A percentile compares a stretch with the other conserved stretches of the same genome.
These are phyloP conservation scores for Yponomeuta malinellus DNA, from an alignment of 2,888 invertebrate genomes.

Conservation along the genomic window DNA sequence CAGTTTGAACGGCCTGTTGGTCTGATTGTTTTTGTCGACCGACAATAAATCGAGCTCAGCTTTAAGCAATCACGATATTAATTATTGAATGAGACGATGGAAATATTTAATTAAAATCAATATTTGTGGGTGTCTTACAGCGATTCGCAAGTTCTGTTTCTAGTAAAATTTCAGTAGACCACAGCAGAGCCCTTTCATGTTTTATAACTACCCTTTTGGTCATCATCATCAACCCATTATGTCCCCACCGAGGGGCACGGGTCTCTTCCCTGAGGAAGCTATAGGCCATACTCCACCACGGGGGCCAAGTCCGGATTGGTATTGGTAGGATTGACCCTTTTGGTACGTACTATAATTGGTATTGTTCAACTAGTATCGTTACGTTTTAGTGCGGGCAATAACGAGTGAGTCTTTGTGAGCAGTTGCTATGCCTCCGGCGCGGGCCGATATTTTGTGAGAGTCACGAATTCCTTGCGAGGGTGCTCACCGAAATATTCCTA, in stretches of 20 bases:
- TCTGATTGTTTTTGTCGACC: constrained; percentile 66
- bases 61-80: constrained; percentile 50
- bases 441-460: constrained; percentile 44
- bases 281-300: no score
- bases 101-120: constrained; percentile 12
- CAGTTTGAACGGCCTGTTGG: constrained; percentile 71
- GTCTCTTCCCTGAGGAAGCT: no score
- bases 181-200: no score
- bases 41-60: constrained; percentile 44
- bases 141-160: neutral
- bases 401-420: constrained; percentile 34
- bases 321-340: no score
- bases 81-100: constrained; percentile 34
- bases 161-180: neutral
- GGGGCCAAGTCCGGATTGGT: no score
- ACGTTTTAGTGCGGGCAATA: constrained; percentile 16
- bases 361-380: constrained; percentile 3
- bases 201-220: no score
- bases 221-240: no score
- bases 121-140: neutral
- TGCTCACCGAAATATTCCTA: constrained; percentile 59
- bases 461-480: constrained; percentile 56
- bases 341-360: neutral
- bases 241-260: no score
- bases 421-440: constrained; percentile 14